phyloP scores from a whole-genome alignment of 1,140 invertebrate genomes.

The Gryon sp. region DNA sequence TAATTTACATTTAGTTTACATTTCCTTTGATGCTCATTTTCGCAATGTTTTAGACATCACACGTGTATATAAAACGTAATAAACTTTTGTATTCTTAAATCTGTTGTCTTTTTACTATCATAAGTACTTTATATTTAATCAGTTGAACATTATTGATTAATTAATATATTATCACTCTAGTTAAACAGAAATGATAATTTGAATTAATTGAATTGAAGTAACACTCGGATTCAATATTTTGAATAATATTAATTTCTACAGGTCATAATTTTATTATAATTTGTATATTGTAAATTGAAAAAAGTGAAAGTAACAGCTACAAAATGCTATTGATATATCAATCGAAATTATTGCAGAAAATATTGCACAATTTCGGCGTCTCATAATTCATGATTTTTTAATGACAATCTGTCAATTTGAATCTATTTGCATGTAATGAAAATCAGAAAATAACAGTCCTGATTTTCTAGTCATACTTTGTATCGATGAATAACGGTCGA shows the following conservation, averaged over 20 bases:
- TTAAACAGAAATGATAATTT: too few relatives aligned
- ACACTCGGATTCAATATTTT: too few relatives aligned
- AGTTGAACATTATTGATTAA: too few relatives aligned
- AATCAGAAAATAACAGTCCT: constrained; percentile 20
- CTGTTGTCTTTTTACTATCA: neutral
- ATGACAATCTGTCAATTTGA: constrained; percentile 19
- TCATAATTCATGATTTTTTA: constrained; percentile 33
- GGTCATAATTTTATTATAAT: too few relatives aligned
- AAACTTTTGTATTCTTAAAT: constrained; percentile 52
- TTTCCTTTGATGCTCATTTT: constrained; percentile 54
- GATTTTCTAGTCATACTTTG: constrained; percentile 20
- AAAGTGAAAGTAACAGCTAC: too few relatives aligned
- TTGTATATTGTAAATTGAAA: neutral
- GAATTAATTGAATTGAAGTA: too few relatives aligned
- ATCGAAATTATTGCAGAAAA: too few relatives aligned
- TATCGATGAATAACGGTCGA: neutral
- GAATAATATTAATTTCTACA: too few relatives aligned
- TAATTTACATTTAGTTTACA: constrained; percentile 29
- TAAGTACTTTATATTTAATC: too few relatives aligned
- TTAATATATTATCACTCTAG: too few relatives aligned
- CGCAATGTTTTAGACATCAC: constrained; percentile 36
- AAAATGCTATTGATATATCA: too few relatives aligned
- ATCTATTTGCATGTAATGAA: constrained; percentile 44
- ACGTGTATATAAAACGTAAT: constrained; percentile 62
- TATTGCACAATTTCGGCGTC: constrained; percentile 11